phyloP scores from a whole-genome alignment of 2,888 invertebrate species.

The Cantharis rufa region DNA sequence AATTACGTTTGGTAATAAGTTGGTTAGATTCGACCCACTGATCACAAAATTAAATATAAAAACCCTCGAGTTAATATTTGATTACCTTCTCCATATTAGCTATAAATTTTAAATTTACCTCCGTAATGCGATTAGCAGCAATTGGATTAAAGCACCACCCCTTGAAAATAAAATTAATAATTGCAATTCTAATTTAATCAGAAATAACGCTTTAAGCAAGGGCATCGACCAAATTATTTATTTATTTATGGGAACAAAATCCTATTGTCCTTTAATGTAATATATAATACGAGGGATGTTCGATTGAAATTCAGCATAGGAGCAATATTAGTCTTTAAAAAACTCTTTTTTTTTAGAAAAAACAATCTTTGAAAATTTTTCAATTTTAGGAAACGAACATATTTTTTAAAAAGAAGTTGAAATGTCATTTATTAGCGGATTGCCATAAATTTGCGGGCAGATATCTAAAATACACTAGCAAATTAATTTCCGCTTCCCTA shows the following conservation, averaged over 20 bases:
- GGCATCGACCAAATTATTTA: neutral
- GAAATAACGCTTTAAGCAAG: neutral
- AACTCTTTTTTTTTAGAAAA: too few relatives aligned
- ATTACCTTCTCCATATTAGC: neutral
- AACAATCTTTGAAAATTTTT: too few relatives aligned
- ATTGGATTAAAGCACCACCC: neutral
- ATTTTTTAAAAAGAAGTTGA: neutral
- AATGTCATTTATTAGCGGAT: neutral
- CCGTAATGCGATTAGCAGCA: neutral
- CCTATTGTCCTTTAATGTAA: neutral
- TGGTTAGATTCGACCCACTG: slow-evolving; percentile 9
- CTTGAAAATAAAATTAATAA: neutral
- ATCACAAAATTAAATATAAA: slow-evolving; percentile 6
- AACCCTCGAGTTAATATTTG: neutral
- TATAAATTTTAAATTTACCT: neutral
- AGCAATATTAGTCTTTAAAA: too few relatives aligned
- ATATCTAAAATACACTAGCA: neutral
- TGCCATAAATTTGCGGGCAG: neutral
- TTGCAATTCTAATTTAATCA: neutral
- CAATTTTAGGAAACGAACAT: neutral
- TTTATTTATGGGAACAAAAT: neutral
- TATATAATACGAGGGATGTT: neutral
- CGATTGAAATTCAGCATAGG: neutral
- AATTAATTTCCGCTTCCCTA: neutral
- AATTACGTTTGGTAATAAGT: slow-evolving; percentile 24